Percentiles rank a stretch among this genome's conserved stretches.
phyloP scores from a whole-genome alignment of 2,797 vertebrate genomes.

The Protosalanx chinensis region DNA sequence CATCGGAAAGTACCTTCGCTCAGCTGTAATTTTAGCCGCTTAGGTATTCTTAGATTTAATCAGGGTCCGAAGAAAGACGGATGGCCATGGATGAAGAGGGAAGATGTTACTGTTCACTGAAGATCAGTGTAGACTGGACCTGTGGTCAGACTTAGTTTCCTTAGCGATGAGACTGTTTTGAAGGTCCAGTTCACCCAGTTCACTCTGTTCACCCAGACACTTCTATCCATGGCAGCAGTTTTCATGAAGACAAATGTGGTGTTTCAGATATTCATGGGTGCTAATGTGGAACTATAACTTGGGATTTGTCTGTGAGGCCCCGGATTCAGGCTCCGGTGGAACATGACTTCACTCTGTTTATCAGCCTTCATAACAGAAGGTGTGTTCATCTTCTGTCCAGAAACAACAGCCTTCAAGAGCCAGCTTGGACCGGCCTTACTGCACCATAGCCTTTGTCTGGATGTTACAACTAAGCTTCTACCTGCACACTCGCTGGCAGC shows the following conservation, averaged over 20 bases:
- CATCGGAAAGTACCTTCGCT: conserved; percentile 21
- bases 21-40: conserved; percentile 31
- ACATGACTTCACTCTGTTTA: conserved; percentile 29
- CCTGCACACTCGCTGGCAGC: conserved; percentile 1
- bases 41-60: conserved; percentile 33
- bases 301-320: neutral
- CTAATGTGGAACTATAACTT: conserved; percentile 2
- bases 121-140: conserved; percentile 3
- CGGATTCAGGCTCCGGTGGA: conserved; percentile 1
- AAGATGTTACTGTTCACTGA: neutral
- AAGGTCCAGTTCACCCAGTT: conserved; percentile 1
- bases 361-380: conserved; percentile 14
- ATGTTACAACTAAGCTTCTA: neutral
- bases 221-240: too few relatives aligned
- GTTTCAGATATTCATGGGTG: neutral
- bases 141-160: conserved; percentile 1
- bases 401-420: conserved; percentile 3
- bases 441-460: neutral
- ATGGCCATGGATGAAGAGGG: conserved; percentile 1
- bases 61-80: conserved; percentile 16
- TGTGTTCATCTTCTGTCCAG: conserved; percentile 2
- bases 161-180: conserved; percentile 11
- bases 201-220: neutral
- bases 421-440: neutral
- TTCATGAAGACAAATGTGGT: too few relatives aligned